Base-by-base conservation (phyloP, 2,888 invertebrate species). In the Melinaea marsaeus region DNA sequence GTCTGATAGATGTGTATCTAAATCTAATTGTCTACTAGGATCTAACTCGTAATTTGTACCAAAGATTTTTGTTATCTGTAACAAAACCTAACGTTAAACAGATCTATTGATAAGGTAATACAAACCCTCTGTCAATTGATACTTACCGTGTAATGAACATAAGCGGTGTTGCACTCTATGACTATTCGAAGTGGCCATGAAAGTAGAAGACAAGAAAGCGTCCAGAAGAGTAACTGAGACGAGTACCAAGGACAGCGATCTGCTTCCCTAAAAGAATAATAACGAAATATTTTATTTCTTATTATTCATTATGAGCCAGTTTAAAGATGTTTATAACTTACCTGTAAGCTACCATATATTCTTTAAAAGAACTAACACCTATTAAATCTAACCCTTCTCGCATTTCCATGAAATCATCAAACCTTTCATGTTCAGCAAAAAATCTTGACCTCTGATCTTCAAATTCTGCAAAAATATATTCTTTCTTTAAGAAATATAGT, bases 351-450 rank as follows among this genome's bases (percentile, higher is more conserved):
- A 91, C 90, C 86, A 92, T 91, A 69, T 91, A 91, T 77, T 92
- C 92, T 69, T 91, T 91, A 74, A 92, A 92, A 4, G 90, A 89
- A 68, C 88, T 88, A 68, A 93, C 92, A 73, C 93, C 93, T 13
- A 93, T 92, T 32, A 96, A 89, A 77, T 96, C 96, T 68, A 96
- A 88, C 0, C 96, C 95, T 78, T 96, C 96, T 2, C 94, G 88
- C 92, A 95, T 95, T 85, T 96, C 96, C 94, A 96, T 95, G 81
- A 96, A 96, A 81, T 96, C 96, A 76, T 96, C 96, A 63, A 94
- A 92, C 33, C 94, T 87, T 79, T 96, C 96, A 83, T 96, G 95
- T 70, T 95, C 95, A 62, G 94, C 94, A 71, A 93, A 96, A 83
- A 96, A 96, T 73, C 94, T 88, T 13, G 94, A 93, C 67, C 96